These are phyloP conservation scores for Acleris literana DNA, from an alignment of 2,888 invertebrate genomes.

Conservation along the genomic window DNA sequence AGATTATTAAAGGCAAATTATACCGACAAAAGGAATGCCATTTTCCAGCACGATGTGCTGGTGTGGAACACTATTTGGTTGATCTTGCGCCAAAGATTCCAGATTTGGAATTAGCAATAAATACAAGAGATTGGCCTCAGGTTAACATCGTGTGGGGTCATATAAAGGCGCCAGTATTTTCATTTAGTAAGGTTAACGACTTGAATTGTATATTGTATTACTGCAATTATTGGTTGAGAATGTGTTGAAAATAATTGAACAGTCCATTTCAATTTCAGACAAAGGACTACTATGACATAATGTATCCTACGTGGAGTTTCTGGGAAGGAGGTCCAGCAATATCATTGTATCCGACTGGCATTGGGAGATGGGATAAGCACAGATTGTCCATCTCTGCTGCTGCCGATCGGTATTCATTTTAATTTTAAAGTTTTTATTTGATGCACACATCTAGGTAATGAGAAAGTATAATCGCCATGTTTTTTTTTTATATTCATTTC, in stretches of 20 bases:
- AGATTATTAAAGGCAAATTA: conserved; percentile 91
- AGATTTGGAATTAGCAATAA: conserved; percentile 93
- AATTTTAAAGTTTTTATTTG: background rate
- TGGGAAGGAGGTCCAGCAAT: conserved; percentile 99
- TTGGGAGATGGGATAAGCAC: conserved; percentile 96
- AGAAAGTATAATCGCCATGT: too few relatives aligned
- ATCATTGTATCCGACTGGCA: conserved; percentile 94
- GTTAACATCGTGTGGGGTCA: conserved; percentile 85
- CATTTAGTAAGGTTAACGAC: conserved; percentile 93
- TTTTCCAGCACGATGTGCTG: conserved; percentile 96
- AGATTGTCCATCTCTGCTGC: conserved; percentile 87
- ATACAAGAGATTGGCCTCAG: conserved; percentile 97
- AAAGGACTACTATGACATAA: conserved; percentile 92
- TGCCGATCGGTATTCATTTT: conserved; percentile 73
- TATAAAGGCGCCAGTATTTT: conserved; percentile 91
- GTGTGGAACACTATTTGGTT: conserved; percentile 94
- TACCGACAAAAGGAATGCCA: conserved; percentile 93
- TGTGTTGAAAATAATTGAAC: background rate
- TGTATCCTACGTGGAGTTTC: conserved; percentile 98
- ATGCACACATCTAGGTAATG: background rate
- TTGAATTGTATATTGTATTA: background rate
- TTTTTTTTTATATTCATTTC: too few relatives aligned
- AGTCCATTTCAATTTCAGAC: conserved; percentile 74
- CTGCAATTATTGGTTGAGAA: background rate
- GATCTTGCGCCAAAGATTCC: conserved; percentile 87